Percentiles rank a stretch among this genome's conserved stretches.
Evolutionary conservation across 2,888 invertebrate genomes (phyloP).

Genomic region (Tridacna gigas): DNA sequence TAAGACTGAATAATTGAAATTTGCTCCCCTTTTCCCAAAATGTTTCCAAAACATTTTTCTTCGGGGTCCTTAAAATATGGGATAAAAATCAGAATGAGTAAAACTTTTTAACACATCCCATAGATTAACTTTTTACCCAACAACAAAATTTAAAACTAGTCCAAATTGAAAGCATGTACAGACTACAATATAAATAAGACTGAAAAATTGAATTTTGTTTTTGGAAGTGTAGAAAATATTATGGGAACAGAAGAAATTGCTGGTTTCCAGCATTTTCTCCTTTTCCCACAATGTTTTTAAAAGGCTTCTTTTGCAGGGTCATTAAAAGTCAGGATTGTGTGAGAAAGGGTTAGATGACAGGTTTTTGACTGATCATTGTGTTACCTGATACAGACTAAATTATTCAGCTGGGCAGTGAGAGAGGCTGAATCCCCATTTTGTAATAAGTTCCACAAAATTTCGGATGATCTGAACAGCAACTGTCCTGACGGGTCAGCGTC

Average conservation of each 20-base stretch:
- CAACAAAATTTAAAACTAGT: too few species aligned
- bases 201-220: too few species aligned
- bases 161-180: too few species aligned
- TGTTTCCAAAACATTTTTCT: not conserved
- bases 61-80: not conserved
- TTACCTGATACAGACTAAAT: constrained; percentile 81
- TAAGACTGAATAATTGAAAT: not conserved
- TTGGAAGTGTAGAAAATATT: too few species aligned
- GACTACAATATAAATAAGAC: too few species aligned
- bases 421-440: constrained; percentile 78
- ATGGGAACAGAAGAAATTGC: too few species aligned
- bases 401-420: constrained; percentile 81
- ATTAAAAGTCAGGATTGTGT: not conserved
- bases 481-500: constrained; percentile 82
- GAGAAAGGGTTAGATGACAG: not conserved
- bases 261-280: too few species aligned
- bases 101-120: not conserved
- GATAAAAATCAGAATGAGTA: not conserved
- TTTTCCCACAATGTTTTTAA: not conserved
- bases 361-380: not conserved
- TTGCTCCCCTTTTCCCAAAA: not conserved
- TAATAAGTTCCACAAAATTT: constrained; percentile 84
- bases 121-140: not conserved
- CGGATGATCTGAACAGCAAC: constrained; percentile 83
- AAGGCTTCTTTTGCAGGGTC: not conserved